Evolutionary conservation across 2,113 vertebrate genomes (phyloP).

Genomic region (Dolichallabes microphthalmus): DNA sequence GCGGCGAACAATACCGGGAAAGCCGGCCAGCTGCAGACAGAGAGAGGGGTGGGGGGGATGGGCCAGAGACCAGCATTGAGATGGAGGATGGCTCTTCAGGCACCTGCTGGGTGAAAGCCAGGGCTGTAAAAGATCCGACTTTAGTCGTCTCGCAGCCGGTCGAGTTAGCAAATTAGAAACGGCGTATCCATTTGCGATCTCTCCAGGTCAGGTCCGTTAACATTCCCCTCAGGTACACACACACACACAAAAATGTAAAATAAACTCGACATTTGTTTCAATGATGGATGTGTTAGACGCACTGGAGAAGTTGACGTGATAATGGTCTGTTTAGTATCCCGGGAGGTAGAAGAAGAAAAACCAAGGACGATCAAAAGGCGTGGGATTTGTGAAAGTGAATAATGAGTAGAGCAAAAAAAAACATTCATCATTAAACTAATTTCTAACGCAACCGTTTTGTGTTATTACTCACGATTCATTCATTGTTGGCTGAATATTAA

Average conservation of each 20-base stretch:
- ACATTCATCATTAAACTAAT: background rate
- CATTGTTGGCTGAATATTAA: background rate
- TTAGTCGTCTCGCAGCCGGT: constrained; percentile 26
- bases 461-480: background rate
- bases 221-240: constrained; percentile 13
- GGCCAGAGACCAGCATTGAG: constrained; percentile 58
- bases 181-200: constrained; percentile 11
- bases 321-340: constrained; percentile 24
- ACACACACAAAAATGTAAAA: background rate
- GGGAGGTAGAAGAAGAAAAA: background rate
- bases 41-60: constrained; percentile 54
- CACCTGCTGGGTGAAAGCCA: constrained; percentile 62
- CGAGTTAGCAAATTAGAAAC: constrained; percentile 35
- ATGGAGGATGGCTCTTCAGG: constrained; percentile 56
- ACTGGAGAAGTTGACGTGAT: constrained; percentile 8
- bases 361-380: background rate
- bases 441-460: background rate
- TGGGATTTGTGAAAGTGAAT: background rate
- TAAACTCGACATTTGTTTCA: background rate
- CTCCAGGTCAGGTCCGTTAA: constrained; percentile 4
- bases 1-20: constrained; percentile 67
- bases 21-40: constrained; percentile 56
- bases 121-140: constrained; percentile 44
- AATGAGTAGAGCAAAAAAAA: background rate
- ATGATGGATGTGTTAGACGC: constrained; percentile 8